Conservation (phyloP, 2,888 invertebrate genomes). For the Entomobrya proxima region DNA sequence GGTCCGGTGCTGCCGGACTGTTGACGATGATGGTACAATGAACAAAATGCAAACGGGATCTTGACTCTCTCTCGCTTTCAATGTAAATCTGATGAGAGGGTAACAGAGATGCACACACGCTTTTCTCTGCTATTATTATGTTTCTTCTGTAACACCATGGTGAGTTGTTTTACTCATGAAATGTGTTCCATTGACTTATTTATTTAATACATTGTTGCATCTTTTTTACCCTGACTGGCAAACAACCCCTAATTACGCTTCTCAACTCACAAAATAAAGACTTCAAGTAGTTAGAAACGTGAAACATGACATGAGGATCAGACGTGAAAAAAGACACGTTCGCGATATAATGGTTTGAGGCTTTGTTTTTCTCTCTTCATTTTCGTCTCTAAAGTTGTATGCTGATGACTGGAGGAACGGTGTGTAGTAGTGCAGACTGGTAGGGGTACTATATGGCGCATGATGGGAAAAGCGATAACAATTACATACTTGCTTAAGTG, state of each 20-base stretch:
- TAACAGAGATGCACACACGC: conserved; percentile 24
- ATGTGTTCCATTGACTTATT: conserved; percentile 18
- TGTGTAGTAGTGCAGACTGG: background rate
- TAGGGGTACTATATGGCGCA: conserved; percentile 58
- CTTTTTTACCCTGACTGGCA: conserved; percentile 14
- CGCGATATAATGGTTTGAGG: conserved; percentile 41
- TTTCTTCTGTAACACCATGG: background rate
- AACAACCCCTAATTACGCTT: conserved; percentile 58
- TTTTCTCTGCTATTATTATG: background rate
- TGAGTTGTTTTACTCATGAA: conserved; percentile 6
- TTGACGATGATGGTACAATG: conserved; percentile 9
- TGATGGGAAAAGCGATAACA: conserved; percentile 62
- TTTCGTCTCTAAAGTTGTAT: background rate
- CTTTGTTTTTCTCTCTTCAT: conserved; percentile 43
- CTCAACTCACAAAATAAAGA: conserved; percentile 58
- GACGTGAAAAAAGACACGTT: conserved; percentile 42
- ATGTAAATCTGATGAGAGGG: background rate
- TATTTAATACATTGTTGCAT: conserved; percentile 10
- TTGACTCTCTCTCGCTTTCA: background rate
- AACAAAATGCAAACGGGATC: conserved; percentile 29
- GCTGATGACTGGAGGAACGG: background rate
- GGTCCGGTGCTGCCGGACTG: background rate
- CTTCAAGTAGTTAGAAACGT: conserved; percentile 49
- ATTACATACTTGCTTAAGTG: background rate
- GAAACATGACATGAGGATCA: conserved; percentile 56